Base-by-base conservation (phyloP, 2,888 invertebrate species). In the Rhingia rostrata region DNA sequence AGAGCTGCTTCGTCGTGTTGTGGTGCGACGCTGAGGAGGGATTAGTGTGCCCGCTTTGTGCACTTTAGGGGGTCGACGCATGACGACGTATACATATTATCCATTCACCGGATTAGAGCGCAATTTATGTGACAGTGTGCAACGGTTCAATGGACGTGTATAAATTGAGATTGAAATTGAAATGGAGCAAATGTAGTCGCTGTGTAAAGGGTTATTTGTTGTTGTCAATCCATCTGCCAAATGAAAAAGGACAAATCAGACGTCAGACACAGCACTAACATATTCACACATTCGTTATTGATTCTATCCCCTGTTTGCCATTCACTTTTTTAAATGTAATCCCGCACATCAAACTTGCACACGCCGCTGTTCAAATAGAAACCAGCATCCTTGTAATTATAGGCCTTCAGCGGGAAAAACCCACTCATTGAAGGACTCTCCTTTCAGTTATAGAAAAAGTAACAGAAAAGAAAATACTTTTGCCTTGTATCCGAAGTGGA, bases 71-170 rank as follows among this genome's bases (percentile, higher is more conserved):
- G 49, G 54, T 9, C 43, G n/a, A 41, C 43, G 10, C 43, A 12
- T 53, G 33, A 41, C 30, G 41, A 32, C 47, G 35, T 43, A 10
- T 47, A 35, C 56, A 47, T 53, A 43, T 53, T 51, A 77, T 72
- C 74, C 69, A 70, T 74, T 74, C 74, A 74, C 74, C 74, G 69
- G 83, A 73, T 80, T 80, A 84, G 64, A 63, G 80, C 74, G 84
- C 74, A 73, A 69, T 80, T 41, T 80, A 45, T 12, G 47, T 33
- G 66, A 54, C 51, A 70, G 64, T 60, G 66, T 64, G 64, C 58
- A 69, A 54, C 74, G 43, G 64, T 84, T 80, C 74, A 84, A 74
- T 80, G 84, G 61, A 63, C 67, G 73, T 66, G 67, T 61, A 22
- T 39, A 37, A 67, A 60, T 61, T 32, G 37, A 33, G 51, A 53